phyloP scores from a whole-genome alignment of 2,797 vertebrate species.

The Neomorphus geoffroyi region DNA sequence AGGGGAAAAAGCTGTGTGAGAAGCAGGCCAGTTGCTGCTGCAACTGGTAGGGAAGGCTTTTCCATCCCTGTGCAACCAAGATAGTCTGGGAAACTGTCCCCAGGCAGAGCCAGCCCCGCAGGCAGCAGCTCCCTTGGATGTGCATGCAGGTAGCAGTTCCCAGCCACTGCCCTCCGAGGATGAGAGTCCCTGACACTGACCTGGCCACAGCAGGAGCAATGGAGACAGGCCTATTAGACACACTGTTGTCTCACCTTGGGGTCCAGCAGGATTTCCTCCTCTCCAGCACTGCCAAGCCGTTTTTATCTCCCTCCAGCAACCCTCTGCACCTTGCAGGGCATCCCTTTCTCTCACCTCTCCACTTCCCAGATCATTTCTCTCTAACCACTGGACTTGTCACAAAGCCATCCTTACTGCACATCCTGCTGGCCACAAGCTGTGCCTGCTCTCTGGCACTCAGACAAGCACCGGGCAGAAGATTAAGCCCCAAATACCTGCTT shows the following conservation, averaged over 20 bases:
- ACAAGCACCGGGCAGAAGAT: not conserved
- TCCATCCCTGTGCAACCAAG: not conserved
- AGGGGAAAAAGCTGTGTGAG: not conserved
- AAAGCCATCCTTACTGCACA: not conserved
- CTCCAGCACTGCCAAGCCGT: not conserved
- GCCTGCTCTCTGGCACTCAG: not conserved
- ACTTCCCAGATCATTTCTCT: not conserved
- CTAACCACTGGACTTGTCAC: not conserved
- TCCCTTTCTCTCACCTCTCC: not conserved
- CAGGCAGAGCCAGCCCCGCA: not conserved
- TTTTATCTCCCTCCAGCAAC: not conserved
- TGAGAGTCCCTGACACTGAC: not conserved
- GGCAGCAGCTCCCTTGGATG: not conserved
- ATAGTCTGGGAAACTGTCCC: not conserved
- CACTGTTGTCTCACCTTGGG: not conserved
- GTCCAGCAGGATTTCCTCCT: not conserved
- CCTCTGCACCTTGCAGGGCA: not conserved
- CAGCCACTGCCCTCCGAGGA: not conserved
- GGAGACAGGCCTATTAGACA: not conserved
- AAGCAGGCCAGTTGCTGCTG: not conserved
- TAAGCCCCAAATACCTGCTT: not conserved
- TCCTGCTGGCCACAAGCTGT: not conserved
- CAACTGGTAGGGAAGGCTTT: not conserved
- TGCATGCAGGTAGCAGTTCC: not conserved
- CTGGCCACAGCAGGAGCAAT: not conserved